A percentile compares a stretch with the other conserved stretches of the same genome.
These are phyloP conservation scores for Lagopus muta DNA, from an alignment of 2,113 vertebrate genomes.

Conservation along the genomic window DNA sequence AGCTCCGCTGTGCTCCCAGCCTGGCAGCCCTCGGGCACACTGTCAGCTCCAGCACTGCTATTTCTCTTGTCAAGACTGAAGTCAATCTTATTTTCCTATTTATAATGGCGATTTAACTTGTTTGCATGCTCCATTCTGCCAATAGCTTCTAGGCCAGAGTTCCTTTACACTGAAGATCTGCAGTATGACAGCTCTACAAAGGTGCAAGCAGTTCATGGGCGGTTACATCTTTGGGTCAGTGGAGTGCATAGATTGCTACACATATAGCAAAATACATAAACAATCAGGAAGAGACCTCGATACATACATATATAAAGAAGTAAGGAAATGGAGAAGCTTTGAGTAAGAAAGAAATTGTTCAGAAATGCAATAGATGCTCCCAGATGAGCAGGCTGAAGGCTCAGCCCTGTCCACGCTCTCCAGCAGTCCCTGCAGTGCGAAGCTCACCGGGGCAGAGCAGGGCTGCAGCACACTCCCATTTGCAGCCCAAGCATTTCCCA, in stretches of 20 bases:
- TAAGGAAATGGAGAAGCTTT: not conserved
- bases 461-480: not conserved
- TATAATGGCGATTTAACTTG: not conserved
- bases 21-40: not conserved
- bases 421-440: too few species aligned
- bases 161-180: slow-evolving; percentile 33
- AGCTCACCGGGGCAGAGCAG: not conserved
- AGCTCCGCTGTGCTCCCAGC: not conserved
- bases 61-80: not conserved
- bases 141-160: not conserved
- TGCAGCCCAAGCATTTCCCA: too few species aligned
- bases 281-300: not conserved
- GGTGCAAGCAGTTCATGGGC: slow-evolving; percentile 37
- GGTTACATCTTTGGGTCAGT: slow-evolving; percentile 7
- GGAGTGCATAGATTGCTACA: not conserved
- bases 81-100: not conserved
- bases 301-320: not conserved
- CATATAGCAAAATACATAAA: not conserved
- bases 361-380: not conserved
- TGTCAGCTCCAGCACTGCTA: not conserved
- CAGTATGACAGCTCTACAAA: slow-evolving; percentile 16
- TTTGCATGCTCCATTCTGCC: slow-evolving; percentile 16
- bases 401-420: not conserved
- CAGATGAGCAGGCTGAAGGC: slow-evolving; percentile 20
- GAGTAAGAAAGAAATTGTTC: not conserved